phyloP scores from a whole-genome alignment of 37 sponge, comb jelly and placozoan genomes.

The Haliclona indistincta region DNA sequence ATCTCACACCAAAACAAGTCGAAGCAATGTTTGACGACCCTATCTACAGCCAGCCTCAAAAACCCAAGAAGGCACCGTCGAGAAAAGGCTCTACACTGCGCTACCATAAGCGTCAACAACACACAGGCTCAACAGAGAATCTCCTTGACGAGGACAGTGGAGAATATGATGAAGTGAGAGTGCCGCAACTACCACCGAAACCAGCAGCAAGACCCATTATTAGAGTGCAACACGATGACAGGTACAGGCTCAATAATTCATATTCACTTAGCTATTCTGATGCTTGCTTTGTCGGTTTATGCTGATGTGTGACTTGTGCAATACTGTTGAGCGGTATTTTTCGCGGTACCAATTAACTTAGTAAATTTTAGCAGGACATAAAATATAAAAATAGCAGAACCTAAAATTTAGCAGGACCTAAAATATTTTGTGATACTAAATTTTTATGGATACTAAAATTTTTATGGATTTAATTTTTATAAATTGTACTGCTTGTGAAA shows the following conservation, averaged over 20 bases:
- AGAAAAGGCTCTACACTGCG: neutral
- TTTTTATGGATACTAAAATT: neutral
- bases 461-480: neutral
- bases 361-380: neutral
- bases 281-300: too few relatives aligned
- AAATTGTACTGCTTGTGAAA: too few relatives aligned
- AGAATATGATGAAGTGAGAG: too few relatives aligned
- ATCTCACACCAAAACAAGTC: too few relatives aligned
- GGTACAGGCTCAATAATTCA: neutral
- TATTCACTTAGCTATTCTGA: neutral
- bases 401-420: neutral
- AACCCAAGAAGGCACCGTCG: neutral
- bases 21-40: neutral
- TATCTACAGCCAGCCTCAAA: neutral
- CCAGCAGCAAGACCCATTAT: neutral
- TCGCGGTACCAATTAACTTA: too few relatives aligned
- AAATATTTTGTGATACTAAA: neutral
- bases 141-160: neutral
- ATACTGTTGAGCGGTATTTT: too few relatives aligned
- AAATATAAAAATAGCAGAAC: neutral
- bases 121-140: neutral
- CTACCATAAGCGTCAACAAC: neutral
- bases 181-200: too few relatives aligned
- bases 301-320: too few relatives aligned
- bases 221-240: neutral